Conservation (phyloP, 2,113 vertebrate genomes). For the Columba livia region DNA sequence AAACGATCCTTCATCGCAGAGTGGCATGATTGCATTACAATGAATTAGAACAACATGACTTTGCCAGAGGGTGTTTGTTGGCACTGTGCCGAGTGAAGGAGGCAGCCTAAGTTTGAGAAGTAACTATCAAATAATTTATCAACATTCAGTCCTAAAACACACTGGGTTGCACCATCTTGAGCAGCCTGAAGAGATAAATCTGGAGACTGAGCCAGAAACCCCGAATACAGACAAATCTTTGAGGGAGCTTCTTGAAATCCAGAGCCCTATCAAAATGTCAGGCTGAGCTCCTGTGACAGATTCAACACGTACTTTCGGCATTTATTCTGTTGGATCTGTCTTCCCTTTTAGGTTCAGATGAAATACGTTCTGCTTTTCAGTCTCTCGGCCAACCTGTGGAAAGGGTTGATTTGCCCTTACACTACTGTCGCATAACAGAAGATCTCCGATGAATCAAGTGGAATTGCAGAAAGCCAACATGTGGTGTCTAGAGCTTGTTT, state of each 20-base stretch:
- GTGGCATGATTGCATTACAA: conserved; percentile 25
- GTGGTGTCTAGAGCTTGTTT: neutral
- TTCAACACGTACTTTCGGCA: neutral
- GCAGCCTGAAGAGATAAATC: neutral
- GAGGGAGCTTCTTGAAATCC: neutral
- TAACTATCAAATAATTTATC: conserved; percentile 31
- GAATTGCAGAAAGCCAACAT: neutral
- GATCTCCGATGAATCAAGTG: neutral
- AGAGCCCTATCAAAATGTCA: conserved; percentile 15
- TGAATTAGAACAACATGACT: conserved; percentile 44
- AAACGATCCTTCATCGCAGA: neutral
- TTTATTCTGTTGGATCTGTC: conserved; percentile 26
- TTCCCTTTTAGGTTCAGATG: neutral
- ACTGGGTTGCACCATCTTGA: neutral
- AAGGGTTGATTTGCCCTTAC: neutral
- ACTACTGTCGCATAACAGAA: neutral
- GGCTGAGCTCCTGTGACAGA: neutral
- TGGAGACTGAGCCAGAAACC: neutral
- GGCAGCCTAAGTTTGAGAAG: conserved; percentile 7
- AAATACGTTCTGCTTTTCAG: neutral
- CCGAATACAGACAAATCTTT: neutral
- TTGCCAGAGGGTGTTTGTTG: conserved; percentile 54
- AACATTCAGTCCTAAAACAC: neutral
- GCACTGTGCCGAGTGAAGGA: neutral
- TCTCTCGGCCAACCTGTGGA: neutral